Conservation (phyloP, 2,113 vertebrate species). For the Phyllostomus discolor region DNA sequence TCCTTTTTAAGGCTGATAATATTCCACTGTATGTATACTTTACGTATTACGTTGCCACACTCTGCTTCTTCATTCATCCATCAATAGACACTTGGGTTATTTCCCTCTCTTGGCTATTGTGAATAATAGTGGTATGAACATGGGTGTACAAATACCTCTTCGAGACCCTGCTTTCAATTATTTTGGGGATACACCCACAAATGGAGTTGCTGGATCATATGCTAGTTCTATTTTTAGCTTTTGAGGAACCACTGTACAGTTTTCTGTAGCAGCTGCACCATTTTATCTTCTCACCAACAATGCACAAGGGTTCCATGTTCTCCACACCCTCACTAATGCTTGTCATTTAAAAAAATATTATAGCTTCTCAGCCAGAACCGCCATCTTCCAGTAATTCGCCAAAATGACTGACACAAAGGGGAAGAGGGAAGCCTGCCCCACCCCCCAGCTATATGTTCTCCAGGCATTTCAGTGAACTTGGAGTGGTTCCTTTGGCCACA, state of each 20-base stretch:
- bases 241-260: neutral
- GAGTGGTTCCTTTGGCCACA: neutral
- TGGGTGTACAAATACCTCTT: neutral
- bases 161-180: neutral
- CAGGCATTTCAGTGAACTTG: neutral
- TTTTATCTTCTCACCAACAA: too few relatives aligned
- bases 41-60: neutral
- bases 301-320: fast-evolving
- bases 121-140: neutral
- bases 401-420: neutral
- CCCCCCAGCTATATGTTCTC: neutral
- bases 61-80: neutral
- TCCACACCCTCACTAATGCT: fast-evolving
- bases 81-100: neutral
- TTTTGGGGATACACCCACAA: neutral
- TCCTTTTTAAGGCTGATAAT: neutral
- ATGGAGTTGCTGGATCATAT: neutral
- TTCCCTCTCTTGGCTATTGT: neutral
- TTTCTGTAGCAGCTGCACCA: neutral
- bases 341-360: neutral
- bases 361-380: neutral
- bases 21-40: fast-evolving
- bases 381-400: neutral
- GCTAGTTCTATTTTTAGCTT: neutral
- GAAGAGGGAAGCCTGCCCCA: neutral